Evolutionary conservation across 2,888 invertebrate genomes (phyloP).

Genomic region (Ophion slaviceki): DNA sequence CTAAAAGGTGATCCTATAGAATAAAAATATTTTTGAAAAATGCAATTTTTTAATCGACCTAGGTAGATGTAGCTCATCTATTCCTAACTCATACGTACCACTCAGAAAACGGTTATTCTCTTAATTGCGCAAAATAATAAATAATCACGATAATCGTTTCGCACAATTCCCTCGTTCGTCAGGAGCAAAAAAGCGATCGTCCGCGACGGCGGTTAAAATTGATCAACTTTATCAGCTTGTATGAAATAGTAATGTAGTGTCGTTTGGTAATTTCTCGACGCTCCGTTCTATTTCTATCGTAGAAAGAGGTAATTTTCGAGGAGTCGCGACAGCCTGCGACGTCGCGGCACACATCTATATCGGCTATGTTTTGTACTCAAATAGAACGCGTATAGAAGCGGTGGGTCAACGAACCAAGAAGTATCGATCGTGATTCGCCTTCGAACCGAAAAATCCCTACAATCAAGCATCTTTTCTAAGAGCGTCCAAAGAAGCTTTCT

Average conservation of each 20-base stretch:
- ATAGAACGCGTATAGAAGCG: constrained; percentile 42
- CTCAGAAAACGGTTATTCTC: too few relatives aligned
- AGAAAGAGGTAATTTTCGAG: constrained; percentile 16
- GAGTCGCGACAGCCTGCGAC: constrained; percentile 14
- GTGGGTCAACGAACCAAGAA: constrained; percentile 71
- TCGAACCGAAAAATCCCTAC: constrained; percentile 42
- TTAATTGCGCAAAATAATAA: too few relatives aligned
- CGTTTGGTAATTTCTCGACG: background rate
- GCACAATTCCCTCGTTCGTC: background rate
- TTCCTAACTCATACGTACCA: too few relatives aligned
- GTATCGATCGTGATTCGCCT: constrained; percentile 73
- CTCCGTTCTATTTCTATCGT: background rate
- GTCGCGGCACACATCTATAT: background rate
- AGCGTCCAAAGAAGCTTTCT: constrained; percentile 49
- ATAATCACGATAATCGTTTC: background rate
- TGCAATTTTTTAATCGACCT: too few relatives aligned
- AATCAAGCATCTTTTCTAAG: constrained; percentile 41
- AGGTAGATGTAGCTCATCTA: too few relatives aligned
- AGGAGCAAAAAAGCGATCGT: background rate
- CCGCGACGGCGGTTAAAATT: background rate
- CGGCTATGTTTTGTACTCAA: constrained; percentile 10
- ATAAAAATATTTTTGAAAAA: too few relatives aligned
- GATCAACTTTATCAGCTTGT: background rate
- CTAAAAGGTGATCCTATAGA: too few relatives aligned
- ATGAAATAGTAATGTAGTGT: background rate